phyloP scores from a whole-genome alignment of 2,113 vertebrate species.

The Geococcyx californianus region DNA sequence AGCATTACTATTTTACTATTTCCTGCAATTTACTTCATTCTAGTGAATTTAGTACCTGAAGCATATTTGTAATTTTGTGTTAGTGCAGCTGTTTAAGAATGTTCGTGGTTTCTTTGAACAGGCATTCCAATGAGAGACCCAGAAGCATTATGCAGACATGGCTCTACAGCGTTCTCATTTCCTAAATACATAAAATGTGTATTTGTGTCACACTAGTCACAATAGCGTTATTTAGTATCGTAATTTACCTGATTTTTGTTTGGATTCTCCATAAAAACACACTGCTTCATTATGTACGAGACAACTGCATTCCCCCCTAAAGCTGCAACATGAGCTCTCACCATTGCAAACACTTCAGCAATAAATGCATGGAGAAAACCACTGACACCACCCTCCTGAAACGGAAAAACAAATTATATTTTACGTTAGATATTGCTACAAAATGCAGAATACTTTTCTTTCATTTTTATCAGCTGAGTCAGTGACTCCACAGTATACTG shows the following conservation, averaged over 20 bases:
- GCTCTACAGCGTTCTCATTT: neutral
- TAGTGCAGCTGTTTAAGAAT: neutral
- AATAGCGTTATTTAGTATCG: neutral
- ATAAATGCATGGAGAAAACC: constrained; percentile 97
- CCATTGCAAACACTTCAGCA: constrained; percentile 97
- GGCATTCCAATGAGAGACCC: neutral
- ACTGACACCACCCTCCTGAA: constrained; percentile 95
- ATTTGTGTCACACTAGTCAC: neutral
- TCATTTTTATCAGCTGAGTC: neutral
- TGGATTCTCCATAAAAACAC: constrained; percentile 98
- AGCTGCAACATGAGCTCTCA: constrained; percentile 93
- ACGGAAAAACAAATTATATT: neutral
- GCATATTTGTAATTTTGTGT: neutral
- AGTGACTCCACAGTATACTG: neutral
- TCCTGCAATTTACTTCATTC: neutral
- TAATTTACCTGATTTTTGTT: constrained; percentile 96
- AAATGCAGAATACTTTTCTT: neutral
- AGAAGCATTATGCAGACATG: neutral
- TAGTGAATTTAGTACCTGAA: neutral
- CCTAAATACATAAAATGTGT: neutral
- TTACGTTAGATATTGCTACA: neutral
- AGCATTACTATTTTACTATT: neutral
- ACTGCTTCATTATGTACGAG: constrained; percentile 98
- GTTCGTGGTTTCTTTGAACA: neutral
- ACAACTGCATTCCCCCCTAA: constrained; percentile 96